Evolutionary conservation across 2,888 invertebrate genomes (phyloP).

Genomic region (Hedychridium roseum): DNA sequence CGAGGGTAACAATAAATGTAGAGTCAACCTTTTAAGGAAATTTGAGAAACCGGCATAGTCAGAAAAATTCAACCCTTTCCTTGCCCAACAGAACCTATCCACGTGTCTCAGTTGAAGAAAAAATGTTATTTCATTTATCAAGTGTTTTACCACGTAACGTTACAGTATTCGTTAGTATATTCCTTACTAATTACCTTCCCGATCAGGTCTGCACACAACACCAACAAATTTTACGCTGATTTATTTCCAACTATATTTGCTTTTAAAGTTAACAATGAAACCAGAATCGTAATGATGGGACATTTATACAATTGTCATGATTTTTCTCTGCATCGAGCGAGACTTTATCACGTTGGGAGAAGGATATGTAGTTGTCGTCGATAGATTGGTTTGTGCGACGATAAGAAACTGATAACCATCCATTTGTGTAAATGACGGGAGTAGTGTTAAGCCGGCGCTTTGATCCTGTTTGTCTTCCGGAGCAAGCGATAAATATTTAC

Average conservation of each 20-base stretch:
- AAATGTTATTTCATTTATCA: neutral
- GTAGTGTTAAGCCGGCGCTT: too few species aligned
- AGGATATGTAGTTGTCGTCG: too few species aligned
- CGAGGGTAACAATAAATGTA: conserved; percentile 47
- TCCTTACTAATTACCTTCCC: neutral
- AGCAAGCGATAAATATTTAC: too few species aligned
- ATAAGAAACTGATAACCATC: too few species aligned
- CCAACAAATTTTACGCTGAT: neutral
- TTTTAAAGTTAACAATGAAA: neutral
- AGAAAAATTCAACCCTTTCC: neutral
- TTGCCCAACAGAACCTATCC: neutral
- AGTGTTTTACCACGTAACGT: neutral
- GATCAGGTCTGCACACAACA: neutral
- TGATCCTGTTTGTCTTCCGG: too few species aligned
- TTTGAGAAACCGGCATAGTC: conserved; percentile 15
- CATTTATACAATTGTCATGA: neutral
- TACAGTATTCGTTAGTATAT: neutral
- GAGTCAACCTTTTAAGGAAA: conserved; percentile 24
- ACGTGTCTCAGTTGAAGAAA: neutral
- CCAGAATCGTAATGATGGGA: neutral
- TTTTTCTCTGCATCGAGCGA: neutral
- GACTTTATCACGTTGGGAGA: conserved; percentile 23
- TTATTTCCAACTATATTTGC: neutral
- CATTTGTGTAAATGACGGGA: too few species aligned
- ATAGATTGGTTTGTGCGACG: too few species aligned